These are phyloP conservation scores for Grammomys surdaster DNA, from an alignment of 2,113 vertebrate genomes.

Conservation along the genomic window DNA sequence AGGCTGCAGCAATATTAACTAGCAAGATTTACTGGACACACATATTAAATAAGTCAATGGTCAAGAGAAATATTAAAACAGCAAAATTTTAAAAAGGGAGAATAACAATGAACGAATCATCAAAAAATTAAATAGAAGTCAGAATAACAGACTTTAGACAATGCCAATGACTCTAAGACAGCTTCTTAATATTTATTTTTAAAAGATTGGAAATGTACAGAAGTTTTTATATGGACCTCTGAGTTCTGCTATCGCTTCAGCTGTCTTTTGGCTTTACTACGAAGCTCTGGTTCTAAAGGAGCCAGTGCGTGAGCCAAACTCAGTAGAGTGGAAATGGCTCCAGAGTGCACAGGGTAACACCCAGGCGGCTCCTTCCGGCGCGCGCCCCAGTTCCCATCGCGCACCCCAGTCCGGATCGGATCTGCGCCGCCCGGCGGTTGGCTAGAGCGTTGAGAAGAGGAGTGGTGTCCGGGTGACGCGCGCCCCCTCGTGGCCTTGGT, in stretches of 20 bases:
- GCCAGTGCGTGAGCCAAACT: neutral
- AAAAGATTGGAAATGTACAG: neutral
- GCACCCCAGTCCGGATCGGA: rapidly evolving
- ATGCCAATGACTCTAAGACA: neutral
- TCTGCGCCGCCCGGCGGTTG: neutral
- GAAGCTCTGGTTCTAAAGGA: too few relatives aligned
- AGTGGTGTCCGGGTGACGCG: rapidly evolving
- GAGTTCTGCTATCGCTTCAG: neutral
- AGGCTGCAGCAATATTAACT: neutral
- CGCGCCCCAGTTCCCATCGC: rapidly evolving
- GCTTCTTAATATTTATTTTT: neutral
- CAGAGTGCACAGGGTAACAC: neutral
- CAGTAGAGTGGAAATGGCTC: neutral
- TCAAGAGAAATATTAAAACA: neutral
- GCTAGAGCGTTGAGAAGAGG: neutral
- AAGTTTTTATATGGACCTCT: neutral
- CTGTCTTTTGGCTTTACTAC: neutral
- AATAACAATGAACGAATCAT: neutral
- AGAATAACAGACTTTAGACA: neutral
- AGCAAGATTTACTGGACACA: neutral
- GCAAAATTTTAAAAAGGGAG: neutral
- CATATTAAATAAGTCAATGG: neutral
- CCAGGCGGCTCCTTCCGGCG: neutral
- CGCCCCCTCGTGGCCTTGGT: neutral
- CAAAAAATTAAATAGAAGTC: neutral